Base-by-base conservation (phyloP, 2,888 invertebrate genomes). In the Miltochrista miniata region DNA sequence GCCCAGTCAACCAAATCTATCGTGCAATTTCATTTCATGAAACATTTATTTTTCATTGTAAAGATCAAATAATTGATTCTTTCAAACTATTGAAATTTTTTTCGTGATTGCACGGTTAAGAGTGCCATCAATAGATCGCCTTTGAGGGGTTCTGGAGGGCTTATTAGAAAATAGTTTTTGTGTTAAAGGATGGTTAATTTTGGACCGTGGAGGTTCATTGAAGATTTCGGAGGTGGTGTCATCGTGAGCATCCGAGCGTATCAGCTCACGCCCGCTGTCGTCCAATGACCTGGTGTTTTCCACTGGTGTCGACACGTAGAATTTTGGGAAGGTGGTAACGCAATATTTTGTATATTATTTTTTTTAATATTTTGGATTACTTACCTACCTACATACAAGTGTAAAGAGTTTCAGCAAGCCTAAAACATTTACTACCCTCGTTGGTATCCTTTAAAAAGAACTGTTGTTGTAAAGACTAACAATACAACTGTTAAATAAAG, bases 71-170 rank as follows among this genome's bases (percentile, higher is more conserved):
- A 29, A 34, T 10, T 48, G 35, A 40, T 48, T 31, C 12, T 51
- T 40, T 48, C 49, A 48, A 55, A 29, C 15, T 44, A 42, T 45
- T 45, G 56, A 50, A 48, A 58, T 65, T 65, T 40, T 37, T 40
- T 18, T 85, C 89, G 89, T 89, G 89, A 89, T 83, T 72, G 71
- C 75, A 85, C 85, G 86, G 76, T 85, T 76, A 75, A 67, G 61
- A 73, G 75, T 71, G 76, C 75, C 80, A 46, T 46, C 45, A 51
- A 59, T 56, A 45, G 46, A 47, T 64, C 68, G 35, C 38, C 72
- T 68, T 63, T 65, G 48, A 52, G 58, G 61, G 55, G 55, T 60
- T 54, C 55, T 36, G 54, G 48, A 46, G 41, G 46, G 44, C 69
- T 72, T 72, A 73, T 70, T 64, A 48, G 63, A 54, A 51, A 59